Evolutionary conservation across 2,797 vertebrate genomes (phyloP).

Genomic region (Crax fasciolata): DNA sequence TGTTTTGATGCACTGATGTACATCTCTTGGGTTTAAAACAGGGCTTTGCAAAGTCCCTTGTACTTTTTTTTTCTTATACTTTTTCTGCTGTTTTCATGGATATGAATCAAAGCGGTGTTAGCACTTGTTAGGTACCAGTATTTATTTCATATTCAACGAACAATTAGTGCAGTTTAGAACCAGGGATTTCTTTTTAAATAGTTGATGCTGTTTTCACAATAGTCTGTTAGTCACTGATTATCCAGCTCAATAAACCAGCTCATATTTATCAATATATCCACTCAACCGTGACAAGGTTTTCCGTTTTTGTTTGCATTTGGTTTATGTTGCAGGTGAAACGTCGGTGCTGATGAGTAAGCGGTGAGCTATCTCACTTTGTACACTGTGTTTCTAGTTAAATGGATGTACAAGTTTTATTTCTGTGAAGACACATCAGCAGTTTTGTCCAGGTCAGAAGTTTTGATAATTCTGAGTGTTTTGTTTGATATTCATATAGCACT

Average conservation of each 20-base stretch:
- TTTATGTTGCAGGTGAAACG: background rate
- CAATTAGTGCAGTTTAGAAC: background rate
- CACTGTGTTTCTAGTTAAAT: background rate
- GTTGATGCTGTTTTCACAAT: background rate
- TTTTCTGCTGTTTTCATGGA: background rate
- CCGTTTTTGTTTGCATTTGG: background rate
- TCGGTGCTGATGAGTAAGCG: background rate
- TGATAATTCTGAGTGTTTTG: background rate
- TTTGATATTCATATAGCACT: fast-evolving
- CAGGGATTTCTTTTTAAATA: background rate
- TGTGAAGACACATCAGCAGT: background rate
- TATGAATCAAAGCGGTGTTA: background rate
- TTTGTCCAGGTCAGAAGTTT: background rate
- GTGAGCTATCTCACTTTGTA: background rate
- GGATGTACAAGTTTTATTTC: background rate
- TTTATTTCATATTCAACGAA: background rate
- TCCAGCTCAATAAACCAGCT: fast-evolving
- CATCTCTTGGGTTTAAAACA: background rate
- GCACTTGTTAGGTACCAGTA: background rate
- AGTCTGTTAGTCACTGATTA: background rate
- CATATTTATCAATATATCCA: background rate
- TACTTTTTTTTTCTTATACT: background rate
- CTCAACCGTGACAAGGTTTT: constrained; percentile 9
- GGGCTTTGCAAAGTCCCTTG: background rate
- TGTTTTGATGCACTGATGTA: background rate